Percentiles rank a stretch among this genome's conserved stretches.
phyloP scores from a whole-genome alignment of 1,140 invertebrate species.

The Lanistes nyassanus region DNA sequence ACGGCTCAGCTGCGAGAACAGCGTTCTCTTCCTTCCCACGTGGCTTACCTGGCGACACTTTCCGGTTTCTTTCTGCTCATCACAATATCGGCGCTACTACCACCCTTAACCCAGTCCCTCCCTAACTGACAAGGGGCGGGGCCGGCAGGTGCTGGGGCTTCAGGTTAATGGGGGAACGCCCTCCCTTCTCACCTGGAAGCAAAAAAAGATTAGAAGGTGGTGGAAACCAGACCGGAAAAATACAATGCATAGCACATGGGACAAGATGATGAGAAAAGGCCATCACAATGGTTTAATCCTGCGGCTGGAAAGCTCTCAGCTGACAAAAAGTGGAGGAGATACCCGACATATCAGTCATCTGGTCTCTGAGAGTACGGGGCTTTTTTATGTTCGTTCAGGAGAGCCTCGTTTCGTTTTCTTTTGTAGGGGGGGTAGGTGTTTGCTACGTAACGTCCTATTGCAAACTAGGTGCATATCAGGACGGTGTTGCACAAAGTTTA shows the following conservation, averaged over 20 bases:
- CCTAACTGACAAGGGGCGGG: slow-evolving; percentile 5
- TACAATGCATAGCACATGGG: neutral
- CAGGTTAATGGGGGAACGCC: neutral
- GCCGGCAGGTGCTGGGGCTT: neutral
- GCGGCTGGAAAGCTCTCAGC: neutral
- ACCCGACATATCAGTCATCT: neutral
- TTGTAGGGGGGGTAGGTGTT: too few species aligned
- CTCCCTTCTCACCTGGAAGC: neutral
- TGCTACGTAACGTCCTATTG: too few species aligned
- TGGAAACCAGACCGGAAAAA: neutral
- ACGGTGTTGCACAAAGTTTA: too few species aligned
- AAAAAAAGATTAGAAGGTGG: neutral
- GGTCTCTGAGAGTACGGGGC: neutral
- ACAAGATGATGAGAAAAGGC: neutral
- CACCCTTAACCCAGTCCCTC: neutral
- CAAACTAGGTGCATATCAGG: too few species aligned
- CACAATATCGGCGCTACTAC: neutral
- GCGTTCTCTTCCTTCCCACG: too few species aligned
- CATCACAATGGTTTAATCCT: neutral
- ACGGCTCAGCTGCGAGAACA: too few species aligned
- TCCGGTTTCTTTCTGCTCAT: neutral
- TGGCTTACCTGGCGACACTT: too few species aligned
- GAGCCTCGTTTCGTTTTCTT: neutral
- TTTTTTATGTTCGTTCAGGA: neutral
- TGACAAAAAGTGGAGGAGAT: neutral